These are phyloP conservation scores for Drosophila mayri DNA, from an alignment of 1,140 invertebrate species.

Conservation along the genomic window DNA sequence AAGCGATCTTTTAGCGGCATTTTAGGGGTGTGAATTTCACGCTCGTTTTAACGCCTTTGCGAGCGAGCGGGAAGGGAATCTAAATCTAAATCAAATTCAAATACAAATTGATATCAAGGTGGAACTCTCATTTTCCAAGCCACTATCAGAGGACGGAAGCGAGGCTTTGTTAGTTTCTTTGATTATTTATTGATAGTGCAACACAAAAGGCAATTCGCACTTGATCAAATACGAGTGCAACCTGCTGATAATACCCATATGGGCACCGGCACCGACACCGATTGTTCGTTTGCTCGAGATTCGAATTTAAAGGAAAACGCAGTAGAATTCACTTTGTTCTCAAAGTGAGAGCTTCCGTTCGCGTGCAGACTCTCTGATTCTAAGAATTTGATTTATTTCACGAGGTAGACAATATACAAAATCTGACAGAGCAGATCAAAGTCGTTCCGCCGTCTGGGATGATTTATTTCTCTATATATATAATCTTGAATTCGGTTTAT, in stretches of 20 bases:
- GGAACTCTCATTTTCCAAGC: conserved; percentile 17
- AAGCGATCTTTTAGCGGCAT: conserved; percentile 49
- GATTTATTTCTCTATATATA: conserved; percentile 6
- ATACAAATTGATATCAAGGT: conserved; percentile 40
- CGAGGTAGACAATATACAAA: conserved; percentile 4
- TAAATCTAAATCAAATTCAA: background rate
- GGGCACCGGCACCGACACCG: background rate
- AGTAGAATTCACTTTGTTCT: conserved; percentile 40
- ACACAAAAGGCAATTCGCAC: conserved; percentile 55
- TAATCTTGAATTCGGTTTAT: conserved; percentile 1
- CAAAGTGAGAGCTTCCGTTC: conserved; percentile 51
- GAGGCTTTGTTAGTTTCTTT: conserved; percentile 31
- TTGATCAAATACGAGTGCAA: conserved; percentile 53
- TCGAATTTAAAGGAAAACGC: conserved; percentile 21
- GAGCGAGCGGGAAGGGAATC: background rate
- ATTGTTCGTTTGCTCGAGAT: conserved; percentile 7
- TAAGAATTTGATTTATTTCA: conserved; percentile 34
- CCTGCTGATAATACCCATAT: conserved; percentile 17
- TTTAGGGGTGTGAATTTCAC: conserved; percentile 69
- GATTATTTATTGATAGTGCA: conserved; percentile 59
- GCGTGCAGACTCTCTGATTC: conserved; percentile 46
- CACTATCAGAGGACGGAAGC: conserved; percentile 34
- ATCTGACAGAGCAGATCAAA: conserved; percentile 40
- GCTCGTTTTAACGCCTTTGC: conserved; percentile 31
- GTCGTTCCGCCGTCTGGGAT: conserved; percentile 6